Base-by-base conservation (phyloP, 1,140 invertebrate species). In the Amphibalanus amphitrite region DNA sequence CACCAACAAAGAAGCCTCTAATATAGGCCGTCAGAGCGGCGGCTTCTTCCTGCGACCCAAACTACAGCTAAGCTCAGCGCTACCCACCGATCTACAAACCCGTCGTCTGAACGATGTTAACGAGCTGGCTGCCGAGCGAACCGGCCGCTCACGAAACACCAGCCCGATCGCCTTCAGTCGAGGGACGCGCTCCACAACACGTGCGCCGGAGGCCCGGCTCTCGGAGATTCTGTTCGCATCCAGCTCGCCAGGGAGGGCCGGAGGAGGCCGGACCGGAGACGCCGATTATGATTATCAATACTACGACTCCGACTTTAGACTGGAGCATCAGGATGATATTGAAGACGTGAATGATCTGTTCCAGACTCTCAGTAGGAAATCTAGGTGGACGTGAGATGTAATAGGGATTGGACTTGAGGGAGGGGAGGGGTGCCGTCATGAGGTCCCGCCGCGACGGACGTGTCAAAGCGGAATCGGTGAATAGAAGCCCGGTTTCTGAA, bases 11-110 rank as follows among this genome's bases (percentile, higher is more conserved):
- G 65, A 67, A 26, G 65, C 65, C 3, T 28, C 65, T 3, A 10
- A 28, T 10, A 8, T 28, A 26, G 65, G 65, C n/a, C 65, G 65
- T 3, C 65, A 67, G n/a, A 67, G n/a, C 28, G 64, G 64, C 64
- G 65, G 65, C 65, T 67, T 67, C 23, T 67, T 67, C 65, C 26
- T 67, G 65, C 65, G 65, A 3, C 65, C 65, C 0, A 67, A 67
- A 26, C 28, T 67, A 17, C 65, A 67, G 65, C 28, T 67, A 26
- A 67, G 65, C 65, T 67, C 65, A 25, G 65, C 65, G 17, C 3
- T 67, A 8, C 47, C 47, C 6, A 59, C 20, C 47, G 47, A 13
- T 20, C 13, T 23, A 20, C 47, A 59, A 20, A 59, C 47, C 13
- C 47, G 47, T 1, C 47, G 47, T 6, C 47, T 59, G 13, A 59